Evolutionary conservation across 2,888 invertebrate genomes (phyloP).

Genomic region (Agriopis leucophaearia): DNA sequence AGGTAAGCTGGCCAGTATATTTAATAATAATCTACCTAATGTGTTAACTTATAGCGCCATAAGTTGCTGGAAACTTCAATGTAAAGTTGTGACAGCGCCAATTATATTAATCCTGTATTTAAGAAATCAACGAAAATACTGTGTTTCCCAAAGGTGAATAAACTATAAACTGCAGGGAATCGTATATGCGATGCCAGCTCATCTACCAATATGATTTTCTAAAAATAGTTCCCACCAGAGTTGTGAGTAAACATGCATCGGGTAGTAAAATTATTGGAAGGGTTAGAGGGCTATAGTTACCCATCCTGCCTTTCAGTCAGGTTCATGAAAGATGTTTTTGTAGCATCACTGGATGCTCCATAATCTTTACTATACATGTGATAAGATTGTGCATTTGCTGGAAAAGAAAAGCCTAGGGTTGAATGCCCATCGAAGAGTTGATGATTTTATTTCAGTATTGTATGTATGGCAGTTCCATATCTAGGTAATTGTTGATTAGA

Average conservation of each 20-base stretch:
- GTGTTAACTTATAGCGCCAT: neutral
- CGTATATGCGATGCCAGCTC: constrained; percentile 8
- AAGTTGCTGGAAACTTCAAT: no score
- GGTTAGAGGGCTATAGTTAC: neutral
- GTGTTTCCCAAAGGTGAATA: constrained; percentile 5
- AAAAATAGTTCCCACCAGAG: constrained; percentile 7
- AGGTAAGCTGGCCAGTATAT: constrained; percentile 48
- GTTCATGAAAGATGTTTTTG: neutral
- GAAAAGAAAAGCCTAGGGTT: neutral
- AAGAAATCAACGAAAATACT: neutral
- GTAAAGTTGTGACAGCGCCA: neutral
- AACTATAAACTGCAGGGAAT: constrained; percentile 1
- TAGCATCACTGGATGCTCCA: neutral
- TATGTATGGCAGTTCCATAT: neutral
- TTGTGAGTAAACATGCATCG: constrained; percentile 3
- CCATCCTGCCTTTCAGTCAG: neutral
- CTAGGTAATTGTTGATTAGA: neutral
- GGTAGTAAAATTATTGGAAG: constrained; percentile 1
- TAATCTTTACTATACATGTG: neutral
- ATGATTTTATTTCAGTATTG: neutral
- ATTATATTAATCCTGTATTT: neutral
- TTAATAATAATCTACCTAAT: neutral
- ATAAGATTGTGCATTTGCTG: neutral
- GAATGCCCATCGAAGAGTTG: neutral
- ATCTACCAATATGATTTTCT: neutral